Conservation (phyloP, 2,113 vertebrate species). For the Dasyurus viverrinus region DNA sequence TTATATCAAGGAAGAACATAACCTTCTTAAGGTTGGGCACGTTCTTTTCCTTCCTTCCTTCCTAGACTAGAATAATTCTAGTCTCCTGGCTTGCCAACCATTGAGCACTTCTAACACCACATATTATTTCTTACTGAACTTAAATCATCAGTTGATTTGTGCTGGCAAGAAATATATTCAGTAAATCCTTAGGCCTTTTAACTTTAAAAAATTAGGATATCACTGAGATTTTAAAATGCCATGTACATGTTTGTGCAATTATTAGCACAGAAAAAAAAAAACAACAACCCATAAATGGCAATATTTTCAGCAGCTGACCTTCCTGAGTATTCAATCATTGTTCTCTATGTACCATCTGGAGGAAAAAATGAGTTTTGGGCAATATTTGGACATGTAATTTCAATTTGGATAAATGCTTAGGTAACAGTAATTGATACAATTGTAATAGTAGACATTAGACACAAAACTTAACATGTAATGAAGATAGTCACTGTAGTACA, state of each 20-base stretch:
- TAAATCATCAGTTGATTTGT: background rate
- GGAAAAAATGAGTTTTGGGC: background rate
- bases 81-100: background rate
- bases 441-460: background rate
- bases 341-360: background rate
- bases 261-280: background rate
- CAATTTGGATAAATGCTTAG: background rate
- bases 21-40: background rate
- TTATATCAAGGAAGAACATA: background rate
- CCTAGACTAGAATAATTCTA: background rate
- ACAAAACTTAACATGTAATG: background rate
- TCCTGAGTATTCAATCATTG: background rate
- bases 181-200: background rate
- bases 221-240: background rate
- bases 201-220: background rate
- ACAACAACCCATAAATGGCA: background rate
- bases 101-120: background rate
- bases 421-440: background rate
- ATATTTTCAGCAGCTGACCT: background rate
- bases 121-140: background rate
- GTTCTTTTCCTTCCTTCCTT: background rate
- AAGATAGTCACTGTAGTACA: background rate
- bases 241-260: background rate
- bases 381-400: background rate
- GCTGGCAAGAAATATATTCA: slow-evolving; percentile 2